Conservation (phyloP, 2,888 invertebrate species). For the Romanomermis culicivorax region DNA sequence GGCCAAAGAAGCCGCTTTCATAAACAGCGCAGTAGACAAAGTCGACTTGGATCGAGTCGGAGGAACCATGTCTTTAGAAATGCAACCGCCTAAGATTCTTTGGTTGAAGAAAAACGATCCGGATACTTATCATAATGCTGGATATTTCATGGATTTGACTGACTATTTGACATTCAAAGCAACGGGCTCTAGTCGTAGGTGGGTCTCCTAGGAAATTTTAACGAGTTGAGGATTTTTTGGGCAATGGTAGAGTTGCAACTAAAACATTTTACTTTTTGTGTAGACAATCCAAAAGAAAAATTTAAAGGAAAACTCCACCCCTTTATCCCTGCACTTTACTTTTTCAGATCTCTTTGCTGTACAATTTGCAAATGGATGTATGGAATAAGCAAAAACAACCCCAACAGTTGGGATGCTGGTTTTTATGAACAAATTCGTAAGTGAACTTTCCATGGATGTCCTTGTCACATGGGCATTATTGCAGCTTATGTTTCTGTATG, state of each 20-base stretch:
- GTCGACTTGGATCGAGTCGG: slow-evolving; percentile 61
- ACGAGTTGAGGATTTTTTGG: background rate
- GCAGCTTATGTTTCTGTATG: too few species aligned
- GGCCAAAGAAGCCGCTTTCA: slow-evolving; percentile 49
- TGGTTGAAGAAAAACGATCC: slow-evolving; percentile 52
- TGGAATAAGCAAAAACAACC: slow-evolving; percentile 36
- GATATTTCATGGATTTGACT: slow-evolving; percentile 56
- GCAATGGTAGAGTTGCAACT: too few species aligned
- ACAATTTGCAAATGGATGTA: slow-evolving; percentile 85
- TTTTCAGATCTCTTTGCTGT: slow-evolving; percentile 60
- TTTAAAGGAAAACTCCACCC: too few species aligned
- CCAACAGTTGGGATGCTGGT: slow-evolving; percentile 45
- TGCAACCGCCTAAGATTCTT: slow-evolving; percentile 77
- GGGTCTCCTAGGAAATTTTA: background rate
- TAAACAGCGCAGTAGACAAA: slow-evolving; percentile 54
- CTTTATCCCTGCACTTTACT: too few species aligned
- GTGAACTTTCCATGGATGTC: too few species aligned
- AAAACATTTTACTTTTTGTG: too few species aligned
- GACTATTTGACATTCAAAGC: slow-evolving; percentile 83
- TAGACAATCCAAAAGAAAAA: too few species aligned
- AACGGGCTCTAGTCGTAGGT: slow-evolving; percentile 49
- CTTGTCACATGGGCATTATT: too few species aligned
- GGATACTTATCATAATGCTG: slow-evolving; percentile 11
- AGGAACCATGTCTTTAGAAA: slow-evolving; percentile 78
- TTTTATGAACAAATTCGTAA: too few species aligned